Evolutionary conservation across 2,113 vertebrate species (phyloP).

Genomic region (Turdus rufiventris): DNA sequence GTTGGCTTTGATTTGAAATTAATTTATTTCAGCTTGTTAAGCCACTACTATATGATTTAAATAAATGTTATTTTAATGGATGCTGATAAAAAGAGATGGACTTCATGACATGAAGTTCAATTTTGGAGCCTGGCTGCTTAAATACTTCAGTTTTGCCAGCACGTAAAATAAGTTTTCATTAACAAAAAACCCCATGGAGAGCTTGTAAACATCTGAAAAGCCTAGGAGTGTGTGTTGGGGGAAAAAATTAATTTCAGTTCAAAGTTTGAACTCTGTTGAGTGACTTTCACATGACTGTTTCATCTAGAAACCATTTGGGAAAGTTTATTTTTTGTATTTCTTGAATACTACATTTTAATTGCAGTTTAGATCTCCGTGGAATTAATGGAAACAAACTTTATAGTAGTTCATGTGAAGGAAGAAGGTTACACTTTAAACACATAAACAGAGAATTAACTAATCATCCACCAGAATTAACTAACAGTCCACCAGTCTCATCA

Average conservation of each 20-base stretch:
- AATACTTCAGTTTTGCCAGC: neutral
- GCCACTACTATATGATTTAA: neutral
- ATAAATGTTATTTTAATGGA: conserved; percentile 31
- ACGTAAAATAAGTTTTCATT: neutral
- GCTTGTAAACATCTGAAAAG: neutral
- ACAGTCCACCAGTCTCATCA: neutral
- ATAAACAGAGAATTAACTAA: neutral
- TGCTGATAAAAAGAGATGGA: neutral
- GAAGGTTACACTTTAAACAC: neutral
- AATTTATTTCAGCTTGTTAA: conserved; percentile 30
- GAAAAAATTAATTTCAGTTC: neutral
- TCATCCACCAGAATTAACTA: neutral
- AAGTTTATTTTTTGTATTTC: neutral
- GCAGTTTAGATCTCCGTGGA: neutral
- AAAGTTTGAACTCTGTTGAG: neutral
- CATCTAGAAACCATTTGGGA: neutral
- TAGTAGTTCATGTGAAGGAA: neutral
- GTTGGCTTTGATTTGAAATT: neutral
- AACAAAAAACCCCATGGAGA: neutral
- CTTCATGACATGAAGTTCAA: neutral
- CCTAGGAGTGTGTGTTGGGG: neutral
- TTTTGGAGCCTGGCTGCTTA: neutral
- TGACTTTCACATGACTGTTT: neutral
- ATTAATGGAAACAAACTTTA: neutral
- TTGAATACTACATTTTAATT: neutral